phyloP scores from a whole-genome alignment of 2,888 invertebrate species.

The Oscheius sp. region DNA sequence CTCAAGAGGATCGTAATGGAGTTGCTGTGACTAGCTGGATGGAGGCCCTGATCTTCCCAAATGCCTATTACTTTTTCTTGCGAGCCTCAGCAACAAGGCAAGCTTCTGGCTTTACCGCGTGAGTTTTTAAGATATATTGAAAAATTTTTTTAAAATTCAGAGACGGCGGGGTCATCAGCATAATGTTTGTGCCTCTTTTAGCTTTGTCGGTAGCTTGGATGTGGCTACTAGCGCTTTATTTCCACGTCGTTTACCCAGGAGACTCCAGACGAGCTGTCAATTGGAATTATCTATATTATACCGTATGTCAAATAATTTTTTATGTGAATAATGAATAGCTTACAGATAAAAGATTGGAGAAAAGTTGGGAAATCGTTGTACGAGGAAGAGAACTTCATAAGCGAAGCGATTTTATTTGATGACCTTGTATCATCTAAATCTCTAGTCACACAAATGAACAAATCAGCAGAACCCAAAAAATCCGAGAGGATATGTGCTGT shows the following conservation, averaged over 20 bases:
- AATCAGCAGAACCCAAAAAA: background rate
- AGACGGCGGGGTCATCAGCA: background rate
- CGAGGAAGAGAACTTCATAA: background rate
- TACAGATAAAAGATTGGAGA: too few species aligned
- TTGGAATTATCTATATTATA: background rate
- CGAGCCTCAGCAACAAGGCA: background rate
- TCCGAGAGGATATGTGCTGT: background rate
- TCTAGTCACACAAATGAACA: background rate
- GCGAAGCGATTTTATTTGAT: background rate
- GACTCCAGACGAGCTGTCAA: background rate
- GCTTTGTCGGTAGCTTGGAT: background rate
- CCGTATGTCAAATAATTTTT: background rate
- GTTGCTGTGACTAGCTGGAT: background rate
- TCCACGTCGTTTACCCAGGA: conserved; percentile 3
- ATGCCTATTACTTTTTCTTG: conserved; percentile 6
- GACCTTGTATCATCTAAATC: background rate
- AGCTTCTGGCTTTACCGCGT: background rate
- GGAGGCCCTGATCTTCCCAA: conserved; percentile 5
- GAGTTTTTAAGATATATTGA: too few species aligned
- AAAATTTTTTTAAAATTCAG: conserved; percentile 2
- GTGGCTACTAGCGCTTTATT: background rate
- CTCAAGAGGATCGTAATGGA: background rate
- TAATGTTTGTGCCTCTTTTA: background rate
- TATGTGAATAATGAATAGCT: background rate
- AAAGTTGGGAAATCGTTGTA: too few species aligned